Conservation (phyloP, 2,888 invertebrate species). For the Margaritifera margaritifera region DNA sequence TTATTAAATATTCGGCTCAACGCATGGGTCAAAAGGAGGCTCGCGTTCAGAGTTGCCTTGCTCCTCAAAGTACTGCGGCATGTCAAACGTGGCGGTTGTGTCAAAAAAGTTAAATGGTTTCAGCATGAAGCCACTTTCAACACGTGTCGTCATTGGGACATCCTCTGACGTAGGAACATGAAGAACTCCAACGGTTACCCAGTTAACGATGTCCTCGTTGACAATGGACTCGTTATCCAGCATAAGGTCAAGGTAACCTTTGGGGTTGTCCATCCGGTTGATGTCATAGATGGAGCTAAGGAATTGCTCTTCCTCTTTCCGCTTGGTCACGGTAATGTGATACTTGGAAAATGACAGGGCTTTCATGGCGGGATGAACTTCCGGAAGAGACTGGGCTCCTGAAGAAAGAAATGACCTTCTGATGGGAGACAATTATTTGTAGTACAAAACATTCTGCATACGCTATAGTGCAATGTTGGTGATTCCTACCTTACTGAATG, state of each 20-base stretch:
- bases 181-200: conserved; percentile 49
- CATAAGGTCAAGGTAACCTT: conserved; percentile 31
- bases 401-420: too few relatives aligned
- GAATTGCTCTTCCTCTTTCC: too few relatives aligned
- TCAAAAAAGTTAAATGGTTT: conserved; percentile 54
- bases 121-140: conserved; percentile 42
- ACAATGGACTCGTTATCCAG: conserved; percentile 42
- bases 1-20: conserved; percentile 21
- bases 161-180: conserved; percentile 54
- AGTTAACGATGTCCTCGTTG: conserved; percentile 47
- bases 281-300: conserved; percentile 28
- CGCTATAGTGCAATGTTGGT: too few relatives aligned
- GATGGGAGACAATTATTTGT: too few relatives aligned
- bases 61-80: conserved; percentile 40
- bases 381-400: too few relatives aligned
- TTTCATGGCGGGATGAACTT: too few relatives aligned
- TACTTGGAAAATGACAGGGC: too few relatives aligned
- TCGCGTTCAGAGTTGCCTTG: conserved; percentile 21
- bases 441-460: too few relatives aligned
- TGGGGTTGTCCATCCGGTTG: conserved; percentile 35
- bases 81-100: conserved; percentile 44
- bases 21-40: conserved; percentile 27
- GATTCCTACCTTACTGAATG: too few relatives aligned
- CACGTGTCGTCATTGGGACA: conserved; percentile 52
- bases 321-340: too few relatives aligned